A percentile compares a stretch with the other conserved stretches of the same genome.
These are phyloP conservation scores for Pelecanoides urinatrix DNA, from an alignment of 2,113 vertebrate species.

Conservation along the genomic window DNA sequence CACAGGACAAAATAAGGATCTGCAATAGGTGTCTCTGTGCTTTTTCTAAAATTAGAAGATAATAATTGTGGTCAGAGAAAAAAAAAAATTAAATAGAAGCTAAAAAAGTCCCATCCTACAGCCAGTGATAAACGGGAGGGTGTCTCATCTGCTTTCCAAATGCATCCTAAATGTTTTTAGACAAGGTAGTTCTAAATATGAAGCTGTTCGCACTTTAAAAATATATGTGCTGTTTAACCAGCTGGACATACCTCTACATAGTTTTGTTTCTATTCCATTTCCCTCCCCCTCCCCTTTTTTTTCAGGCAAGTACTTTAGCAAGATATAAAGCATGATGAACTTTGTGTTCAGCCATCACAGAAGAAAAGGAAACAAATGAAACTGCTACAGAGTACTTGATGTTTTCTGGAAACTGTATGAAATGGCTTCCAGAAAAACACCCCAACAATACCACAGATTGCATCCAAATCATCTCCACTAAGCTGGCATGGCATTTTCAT, in stretches of 20 bases:
- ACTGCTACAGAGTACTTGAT: neutral
- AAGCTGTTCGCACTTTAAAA: neutral
- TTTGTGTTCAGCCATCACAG: neutral
- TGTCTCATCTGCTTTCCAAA: neutral
- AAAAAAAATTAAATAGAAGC: neutral
- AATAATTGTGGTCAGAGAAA: neutral
- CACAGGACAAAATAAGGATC: neutral
- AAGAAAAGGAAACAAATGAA: neutral
- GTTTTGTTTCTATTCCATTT: neutral
- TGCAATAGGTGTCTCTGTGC: neutral
- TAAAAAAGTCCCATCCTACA: neutral
- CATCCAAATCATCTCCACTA: neutral
- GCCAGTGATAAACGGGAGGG: neutral
- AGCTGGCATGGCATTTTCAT: neutral
- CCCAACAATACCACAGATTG: neutral
- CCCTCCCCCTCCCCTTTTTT: accelerated
- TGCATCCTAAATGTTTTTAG: neutral
- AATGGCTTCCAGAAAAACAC: constrained; percentile 2
- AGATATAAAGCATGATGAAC: neutral
- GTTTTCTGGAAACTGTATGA: neutral
- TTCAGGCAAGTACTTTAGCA: neutral
- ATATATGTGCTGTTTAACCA: neutral
- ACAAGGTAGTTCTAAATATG: neutral
- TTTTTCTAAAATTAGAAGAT: neutral
- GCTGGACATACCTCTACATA: neutral